A percentile compares a stretch with the other conserved stretches of the same genome.
These are phyloP conservation scores for Ormyrus rosae DNA, from an alignment of 2,888 invertebrate species.

Conservation along the genomic window DNA sequence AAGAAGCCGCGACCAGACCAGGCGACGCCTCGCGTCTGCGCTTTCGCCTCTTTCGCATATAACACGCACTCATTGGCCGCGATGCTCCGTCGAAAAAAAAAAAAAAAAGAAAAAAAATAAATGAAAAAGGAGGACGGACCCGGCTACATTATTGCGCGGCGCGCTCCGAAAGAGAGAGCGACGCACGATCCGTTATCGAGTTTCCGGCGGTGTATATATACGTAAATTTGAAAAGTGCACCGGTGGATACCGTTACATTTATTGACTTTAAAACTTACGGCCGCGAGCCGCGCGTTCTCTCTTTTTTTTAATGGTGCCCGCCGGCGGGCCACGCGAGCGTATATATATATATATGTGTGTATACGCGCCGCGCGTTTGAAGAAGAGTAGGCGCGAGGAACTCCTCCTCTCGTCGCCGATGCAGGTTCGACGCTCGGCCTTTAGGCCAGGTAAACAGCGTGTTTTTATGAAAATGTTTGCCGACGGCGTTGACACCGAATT, in stretches of 20 bases:
- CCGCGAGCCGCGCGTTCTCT: slow-evolving; percentile 9
- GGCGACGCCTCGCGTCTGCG: background rate
- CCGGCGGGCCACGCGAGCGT: slow-evolving; percentile 2
- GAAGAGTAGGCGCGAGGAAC: no score
- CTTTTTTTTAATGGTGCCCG: slow-evolving; percentile 30
- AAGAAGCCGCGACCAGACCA: background rate
- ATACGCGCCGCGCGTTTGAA: background rate
- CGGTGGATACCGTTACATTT: slow-evolving; percentile 53
- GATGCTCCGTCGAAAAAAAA: background rate
- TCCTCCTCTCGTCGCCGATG: no score
- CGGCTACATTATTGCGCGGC: slow-evolving; percentile 4
- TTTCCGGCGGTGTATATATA: slow-evolving; percentile 36
- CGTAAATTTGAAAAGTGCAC: slow-evolving; percentile 56
- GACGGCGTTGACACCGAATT: no score
- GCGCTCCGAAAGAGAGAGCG: background rate
- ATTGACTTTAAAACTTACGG: slow-evolving; percentile 52
- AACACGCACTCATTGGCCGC: no score
- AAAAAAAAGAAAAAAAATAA: no score
- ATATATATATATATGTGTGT: background rate
- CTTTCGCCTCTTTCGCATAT: background rate
- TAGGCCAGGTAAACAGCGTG: no score
- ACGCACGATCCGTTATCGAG: slow-evolving; percentile 49
- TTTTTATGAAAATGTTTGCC: no score
- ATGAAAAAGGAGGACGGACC: no score
- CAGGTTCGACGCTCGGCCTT: no score